Evolutionary conservation across 2,888 invertebrate species (phyloP).

Genomic region (Leptura quadrifasciata): DNA sequence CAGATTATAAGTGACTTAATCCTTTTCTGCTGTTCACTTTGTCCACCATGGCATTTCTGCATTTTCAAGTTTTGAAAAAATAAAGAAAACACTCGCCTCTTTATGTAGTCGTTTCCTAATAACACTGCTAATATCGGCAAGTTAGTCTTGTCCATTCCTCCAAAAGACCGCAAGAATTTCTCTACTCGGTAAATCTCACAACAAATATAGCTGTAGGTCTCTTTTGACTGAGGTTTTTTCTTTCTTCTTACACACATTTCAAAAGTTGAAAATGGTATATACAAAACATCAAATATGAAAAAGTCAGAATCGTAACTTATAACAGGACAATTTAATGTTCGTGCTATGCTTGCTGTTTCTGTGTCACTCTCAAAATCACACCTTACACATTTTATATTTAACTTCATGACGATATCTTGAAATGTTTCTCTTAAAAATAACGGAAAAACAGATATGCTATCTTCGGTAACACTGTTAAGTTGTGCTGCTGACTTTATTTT

Average conservation of each 20-base stretch:
- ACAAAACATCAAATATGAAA: constrained; percentile 89
- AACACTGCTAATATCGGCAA: constrained; percentile 88
- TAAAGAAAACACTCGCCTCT: constrained; percentile 79
- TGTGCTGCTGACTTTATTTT: constrained; percentile 69
- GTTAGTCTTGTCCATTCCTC: constrained; percentile 77
- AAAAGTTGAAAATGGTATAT: constrained; percentile 86
- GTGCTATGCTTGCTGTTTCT: constrained; percentile 89
- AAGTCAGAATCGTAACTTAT: constrained; percentile 96
- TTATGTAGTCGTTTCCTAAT: constrained; percentile 93
- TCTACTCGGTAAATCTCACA: constrained; percentile 86
- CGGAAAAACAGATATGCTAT: constrained; percentile 81
- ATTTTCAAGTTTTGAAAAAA: constrained; percentile 83
- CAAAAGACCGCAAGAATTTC: constrained; percentile 80
- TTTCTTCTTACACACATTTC: constrained; percentile 72
- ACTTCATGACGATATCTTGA: constrained; percentile 80
- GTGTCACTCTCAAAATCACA: constrained; percentile 94
- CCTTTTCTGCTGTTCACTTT: constrained; percentile 80
- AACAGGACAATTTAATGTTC: constrained; percentile 87
- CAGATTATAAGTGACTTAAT: constrained; percentile 85
- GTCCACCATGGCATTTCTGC: constrained; percentile 75
- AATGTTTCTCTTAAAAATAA: constrained; percentile 85
- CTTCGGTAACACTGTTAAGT: constrained; percentile 77
- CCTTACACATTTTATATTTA: constrained; percentile 81
- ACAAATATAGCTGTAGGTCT: constrained; percentile 74
- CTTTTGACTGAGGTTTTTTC: constrained; percentile 32